Evolutionary conservation across 92 coral and sea anemone genomes (phyloP).

Genomic region (Parazoanthus swiftii): DNA sequence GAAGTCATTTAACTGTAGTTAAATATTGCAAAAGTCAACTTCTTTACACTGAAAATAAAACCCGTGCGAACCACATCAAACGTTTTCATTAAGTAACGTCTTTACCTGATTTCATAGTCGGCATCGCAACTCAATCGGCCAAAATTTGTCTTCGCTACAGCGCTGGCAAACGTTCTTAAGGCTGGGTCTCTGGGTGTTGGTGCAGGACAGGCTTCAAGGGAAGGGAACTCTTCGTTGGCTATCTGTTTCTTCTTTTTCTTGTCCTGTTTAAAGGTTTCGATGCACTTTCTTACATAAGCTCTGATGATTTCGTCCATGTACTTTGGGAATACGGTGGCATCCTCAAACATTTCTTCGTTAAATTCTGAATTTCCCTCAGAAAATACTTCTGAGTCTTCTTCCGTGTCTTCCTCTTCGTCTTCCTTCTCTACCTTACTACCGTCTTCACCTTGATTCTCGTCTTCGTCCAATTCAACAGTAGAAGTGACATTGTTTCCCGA

Average conservation of each 20-base stretch:
- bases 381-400: background rate
- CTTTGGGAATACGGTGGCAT: constrained; percentile 59
- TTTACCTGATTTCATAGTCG: constrained; percentile 25
- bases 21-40: background rate
- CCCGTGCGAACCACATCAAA: background rate
- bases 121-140: background rate
- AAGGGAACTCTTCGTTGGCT: constrained; percentile 54
- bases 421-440: background rate
- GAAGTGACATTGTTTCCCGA: background rate
- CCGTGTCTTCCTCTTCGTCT: background rate
- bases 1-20: no score
- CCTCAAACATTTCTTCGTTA: constrained; percentile 51
- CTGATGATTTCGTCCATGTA: constrained; percentile 65
- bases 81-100: background rate
- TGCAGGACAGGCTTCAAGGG: constrained; percentile 28
- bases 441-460: background rate
- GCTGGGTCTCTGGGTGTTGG: constrained; percentile 18
- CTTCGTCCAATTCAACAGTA: background rate
- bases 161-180: background rate
- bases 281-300: constrained; percentile 58
- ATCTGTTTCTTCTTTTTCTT: constrained; percentile 3
- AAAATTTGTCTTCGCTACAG: background rate
- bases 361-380: constrained; percentile 11
- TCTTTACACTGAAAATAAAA: background rate
- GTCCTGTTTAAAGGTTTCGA: constrained; percentile 35